A percentile compares a stretch with the other conserved stretches of the same genome.
phyloP scores from a whole-genome alignment of 2,888 invertebrate species.

The Phasia obesa region DNA sequence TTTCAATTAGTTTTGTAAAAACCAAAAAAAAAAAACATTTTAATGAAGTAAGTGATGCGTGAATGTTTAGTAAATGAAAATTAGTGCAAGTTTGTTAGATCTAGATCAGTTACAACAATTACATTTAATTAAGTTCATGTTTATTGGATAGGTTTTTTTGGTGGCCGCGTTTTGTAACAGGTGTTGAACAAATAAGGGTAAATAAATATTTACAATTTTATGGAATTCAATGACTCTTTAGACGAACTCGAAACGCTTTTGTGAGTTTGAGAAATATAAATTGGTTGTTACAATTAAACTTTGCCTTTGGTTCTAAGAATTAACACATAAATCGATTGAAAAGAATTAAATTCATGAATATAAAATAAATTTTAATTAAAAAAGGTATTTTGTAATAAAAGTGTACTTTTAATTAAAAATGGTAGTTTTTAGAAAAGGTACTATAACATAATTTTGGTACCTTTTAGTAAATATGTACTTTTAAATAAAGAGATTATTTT shows the following conservation, averaged over 20 bases:
- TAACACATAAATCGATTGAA: too few relatives aligned
- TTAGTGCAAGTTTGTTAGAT: background rate
- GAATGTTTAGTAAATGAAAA: background rate
- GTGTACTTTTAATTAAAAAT: too few relatives aligned
- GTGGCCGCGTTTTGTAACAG: constrained; percentile 10
- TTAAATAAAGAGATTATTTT: too few relatives aligned
- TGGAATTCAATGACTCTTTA: constrained; percentile 11
- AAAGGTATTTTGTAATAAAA: too few relatives aligned
- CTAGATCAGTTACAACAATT: constrained; percentile 37
- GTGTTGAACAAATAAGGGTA: constrained; percentile 18
- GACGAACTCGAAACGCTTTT: background rate
- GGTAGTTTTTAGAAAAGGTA: too few relatives aligned
- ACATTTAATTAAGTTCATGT: constrained; percentile 23
- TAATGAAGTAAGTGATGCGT: background rate
- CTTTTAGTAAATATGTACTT: too few relatives aligned
- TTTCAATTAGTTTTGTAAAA: constrained; percentile 41
- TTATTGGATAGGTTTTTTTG: background rate
- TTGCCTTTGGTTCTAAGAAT: too few relatives aligned
- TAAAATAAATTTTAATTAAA: too few relatives aligned
- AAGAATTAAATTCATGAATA: too few relatives aligned
- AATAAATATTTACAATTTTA: constrained; percentile 1
- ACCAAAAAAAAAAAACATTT: background rate
- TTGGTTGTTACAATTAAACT: too few relatives aligned
- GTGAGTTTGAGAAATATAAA: too few relatives aligned
- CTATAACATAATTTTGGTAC: too few relatives aligned